Evolutionary conservation across 2,797 vertebrate species (phyloP).

Genomic region (Karalla daura): DNA sequence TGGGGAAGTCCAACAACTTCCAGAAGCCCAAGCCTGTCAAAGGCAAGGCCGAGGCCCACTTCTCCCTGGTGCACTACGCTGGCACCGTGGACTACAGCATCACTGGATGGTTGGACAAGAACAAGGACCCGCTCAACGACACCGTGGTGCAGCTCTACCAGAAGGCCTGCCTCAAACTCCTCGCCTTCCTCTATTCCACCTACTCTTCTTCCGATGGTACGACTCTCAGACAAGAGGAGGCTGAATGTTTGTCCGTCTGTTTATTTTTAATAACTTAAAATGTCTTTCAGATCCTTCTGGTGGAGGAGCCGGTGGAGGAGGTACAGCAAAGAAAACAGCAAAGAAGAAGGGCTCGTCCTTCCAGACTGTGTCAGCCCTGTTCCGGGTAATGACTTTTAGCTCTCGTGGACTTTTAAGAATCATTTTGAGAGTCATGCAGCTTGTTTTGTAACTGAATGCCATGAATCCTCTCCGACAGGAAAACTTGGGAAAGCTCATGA

Average conservation of each 20-base stretch:
- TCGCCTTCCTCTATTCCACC: conserved; percentile 81
- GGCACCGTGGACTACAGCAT: conserved; percentile 74
- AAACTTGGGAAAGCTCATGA: conserved; percentile 89
- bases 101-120: conserved; percentile 86
- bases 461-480: conserved; percentile 74
- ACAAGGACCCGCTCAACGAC: conserved; percentile 88
- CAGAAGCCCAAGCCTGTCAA: conserved; percentile 80
- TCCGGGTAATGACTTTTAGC: conserved; percentile 45
- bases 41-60: conserved; percentile 84
- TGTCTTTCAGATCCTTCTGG: conserved; percentile 20
- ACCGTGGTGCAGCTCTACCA: conserved; percentile 85
- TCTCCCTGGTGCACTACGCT: conserved; percentile 85
- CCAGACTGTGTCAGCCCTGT: conserved; percentile 70
- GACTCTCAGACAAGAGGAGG: neutral
- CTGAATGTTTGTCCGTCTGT: no score
- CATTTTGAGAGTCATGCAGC: neutral
- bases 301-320: conserved; percentile 25
- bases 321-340: conserved; percentile 77
- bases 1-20: conserved; percentile 81
- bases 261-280: no score
- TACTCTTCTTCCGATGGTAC: conserved; percentile 54
- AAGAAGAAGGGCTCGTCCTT: conserved; percentile 70
- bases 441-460: neutral
- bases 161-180: conserved; percentile 85
- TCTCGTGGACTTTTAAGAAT: neutral